These are phyloP conservation scores for Mythimna pallens DNA, from an alignment of 2,888 invertebrate species.

Conservation along the genomic window DNA sequence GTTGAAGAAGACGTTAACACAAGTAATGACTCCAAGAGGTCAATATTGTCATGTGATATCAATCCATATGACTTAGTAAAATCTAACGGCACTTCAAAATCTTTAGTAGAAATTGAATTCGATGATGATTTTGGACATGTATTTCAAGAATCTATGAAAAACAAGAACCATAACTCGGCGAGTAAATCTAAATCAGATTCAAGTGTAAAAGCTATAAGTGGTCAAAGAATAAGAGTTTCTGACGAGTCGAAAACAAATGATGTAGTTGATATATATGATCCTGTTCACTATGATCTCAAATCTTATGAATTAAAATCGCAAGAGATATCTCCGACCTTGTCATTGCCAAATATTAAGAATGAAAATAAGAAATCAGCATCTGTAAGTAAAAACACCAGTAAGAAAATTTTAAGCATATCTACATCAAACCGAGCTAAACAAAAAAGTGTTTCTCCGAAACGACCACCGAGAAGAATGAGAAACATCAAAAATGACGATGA, in stretches of 20 bases:
- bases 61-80: conserved; percentile 96
- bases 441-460: conserved; percentile 91
- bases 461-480: conserved; percentile 91
- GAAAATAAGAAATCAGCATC: conserved; percentile 82
- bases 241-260: conserved; percentile 87
- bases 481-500: conserved; percentile 87
- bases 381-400: conserved; percentile 81
- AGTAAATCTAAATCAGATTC: conserved; percentile 85
- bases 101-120: conserved; percentile 88
- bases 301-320: conserved; percentile 81
- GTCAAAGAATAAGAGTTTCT: conserved; percentile 92
- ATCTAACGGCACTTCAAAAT: conserved; percentile 84
- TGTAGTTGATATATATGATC: conserved; percentile 87
- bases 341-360: conserved; percentile 86
- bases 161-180: conserved; percentile 74
- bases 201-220: conserved; percentile 92
- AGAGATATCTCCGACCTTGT: conserved; percentile 77
- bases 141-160: conserved; percentile 82
- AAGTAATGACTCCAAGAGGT: conserved; percentile 89
- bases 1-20: conserved; percentile 80
- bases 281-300: conserved; percentile 88
- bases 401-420: conserved; percentile 78
- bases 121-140: conserved; percentile 88
- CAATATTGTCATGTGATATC: conserved; percentile 95
- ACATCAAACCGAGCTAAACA: conserved; percentile 83